Evolutionary conservation across 2,797 vertebrate genomes (phyloP), one percentile per base, ranked within the genome.

Genomic region (Anguilla megastoma): DNA sequence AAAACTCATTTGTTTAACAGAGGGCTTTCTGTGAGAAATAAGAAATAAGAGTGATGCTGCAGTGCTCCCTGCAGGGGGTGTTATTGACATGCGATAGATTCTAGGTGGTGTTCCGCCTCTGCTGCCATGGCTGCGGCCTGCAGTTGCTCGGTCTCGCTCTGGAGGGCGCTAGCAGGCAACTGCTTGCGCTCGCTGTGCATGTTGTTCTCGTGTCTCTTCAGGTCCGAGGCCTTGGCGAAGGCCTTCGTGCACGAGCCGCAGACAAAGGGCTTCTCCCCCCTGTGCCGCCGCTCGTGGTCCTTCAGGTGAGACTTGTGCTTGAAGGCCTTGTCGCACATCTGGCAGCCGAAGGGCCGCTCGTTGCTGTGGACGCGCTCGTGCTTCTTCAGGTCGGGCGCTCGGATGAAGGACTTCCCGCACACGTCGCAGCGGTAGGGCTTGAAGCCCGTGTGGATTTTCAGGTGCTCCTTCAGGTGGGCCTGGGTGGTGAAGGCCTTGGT

Each of bases 251-350:
- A 99, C 33, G 98, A 98, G 93, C 97, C 96, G 91, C 99, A 99
- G 93, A 98, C 98, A 90, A 99, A 99, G 84, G 99, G 99, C 92
- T 99, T 98, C 93, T 99, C 98, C 52, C 99, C 98, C 88, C 99
- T 93, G 93, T 99, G 99, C 88, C 98, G 96, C 90, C 99, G 95
- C 90, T 99, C 99, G 2, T 99, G 99, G 94, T 99, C 99, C 92
- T 99, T 99, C 94, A 99, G 97, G 94, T 99, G 99, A 9, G 98
- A 99, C 96, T 99, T 99, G 96, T 99, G 98, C 93, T 99, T 99
- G 96, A 99, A 99, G 90, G 99, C 99, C 93, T 99, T 99, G 93
- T 99, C 98, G 27, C 99, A 99, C 96, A 99, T 97, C 88, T 99
- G 98, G 91, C 99, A 99, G 0, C 97, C 97, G 36, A 99, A 99